A percentile compares a stretch with the other conserved stretches of the same genome.
These are phyloP conservation scores for Agrochola macilenta DNA, from an alignment of 2,888 invertebrate genomes.

Conservation along the genomic window DNA sequence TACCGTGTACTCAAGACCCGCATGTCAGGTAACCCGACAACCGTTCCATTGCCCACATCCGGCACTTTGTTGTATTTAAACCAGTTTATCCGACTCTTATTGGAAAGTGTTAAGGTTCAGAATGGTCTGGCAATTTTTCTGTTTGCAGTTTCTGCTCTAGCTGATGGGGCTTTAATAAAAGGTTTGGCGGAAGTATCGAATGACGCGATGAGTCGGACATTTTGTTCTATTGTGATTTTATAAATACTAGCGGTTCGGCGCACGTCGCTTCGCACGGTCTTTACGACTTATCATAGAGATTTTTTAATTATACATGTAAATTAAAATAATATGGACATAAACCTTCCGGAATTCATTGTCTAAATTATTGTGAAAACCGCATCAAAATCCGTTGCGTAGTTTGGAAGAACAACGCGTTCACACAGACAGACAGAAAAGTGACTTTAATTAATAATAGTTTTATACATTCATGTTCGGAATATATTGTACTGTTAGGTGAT, in stretches of 20 bases:
- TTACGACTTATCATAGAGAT: not conserved
- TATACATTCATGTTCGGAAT: constrained; percentile 23
- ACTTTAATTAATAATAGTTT: not conserved
- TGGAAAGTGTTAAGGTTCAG: constrained; percentile 15
- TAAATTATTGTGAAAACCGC: not conserved
- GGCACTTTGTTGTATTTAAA: constrained; percentile 59
- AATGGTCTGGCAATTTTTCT: constrained; percentile 19
- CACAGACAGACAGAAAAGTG: not conserved
- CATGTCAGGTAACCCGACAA: constrained; percentile 61
- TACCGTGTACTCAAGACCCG: constrained; percentile 54
- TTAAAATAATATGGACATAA: not conserved
- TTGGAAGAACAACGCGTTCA: not conserved
- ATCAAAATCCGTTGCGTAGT: not conserved
- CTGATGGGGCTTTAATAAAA: constrained; percentile 57
- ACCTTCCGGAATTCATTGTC: not conserved
- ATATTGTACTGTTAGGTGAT: constrained; percentile 30
- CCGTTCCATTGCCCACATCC: constrained; percentile 64
- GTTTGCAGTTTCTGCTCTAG: constrained; percentile 52
- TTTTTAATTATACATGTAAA: not conserved
- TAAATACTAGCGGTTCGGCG: constrained; percentile 3
- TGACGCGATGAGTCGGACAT: constrained; percentile 62
- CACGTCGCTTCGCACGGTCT: not conserved
- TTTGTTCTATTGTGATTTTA: constrained; percentile 58
- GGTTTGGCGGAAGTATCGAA: constrained; percentile 64
- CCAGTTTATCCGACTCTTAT: constrained; percentile 22